Base-by-base conservation (phyloP, 92 coral and sea anemone genomes). In the Porites evermanni region DNA sequence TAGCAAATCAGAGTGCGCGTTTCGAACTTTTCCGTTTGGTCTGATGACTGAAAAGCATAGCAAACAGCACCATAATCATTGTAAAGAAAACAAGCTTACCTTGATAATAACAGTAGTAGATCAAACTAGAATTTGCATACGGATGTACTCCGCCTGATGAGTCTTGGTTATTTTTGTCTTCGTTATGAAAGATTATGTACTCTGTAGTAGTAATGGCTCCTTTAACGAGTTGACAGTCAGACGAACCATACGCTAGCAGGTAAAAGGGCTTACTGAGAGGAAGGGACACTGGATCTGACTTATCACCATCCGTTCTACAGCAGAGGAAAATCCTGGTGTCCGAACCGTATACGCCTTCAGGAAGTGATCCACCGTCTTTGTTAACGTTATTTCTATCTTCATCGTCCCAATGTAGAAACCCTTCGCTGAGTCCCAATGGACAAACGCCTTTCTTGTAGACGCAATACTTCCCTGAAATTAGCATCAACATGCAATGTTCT, bases 201-300 rank as follows among this genome's bases (percentile, higher is more conserved):
- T 87, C 86, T 32, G 38, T 67, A n/a, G 58, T 87, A n/a, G 87
- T 81, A 50, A 87, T 67, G 79, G 80, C 80, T 85, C 91, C 79
- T 70, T 87, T 81, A 10, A 89, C 88, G 7, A 7, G 59, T 54
- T 54, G 59, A 54, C 59, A 54, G 10, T 54, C 59, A 54, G 59
- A 54, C 59, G 88, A 83, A 13, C 88, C 88, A 64, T 74, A 88
- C 16, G 92, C 88, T 63, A 88, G 68, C 17, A 88, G 59, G 92
- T 54, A 74, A 89, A 89, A 84, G 9, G 92, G 92, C 13, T 77
- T 79, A 24, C 78, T n/a, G 20, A 63, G 64, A 23, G 92, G 92
- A 26, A 89, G 88, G 23, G 61, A 1, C 16, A 89, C 64, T 8
- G 92, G 89, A 4, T 19, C 60, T 6, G 73, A 52, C 38, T 70